Percentiles rank a stretch among this genome's conserved stretches.
These are phyloP conservation scores for Cantharis nigra DNA, from an alignment of 2,888 invertebrate genomes.

Conservation along the genomic window DNA sequence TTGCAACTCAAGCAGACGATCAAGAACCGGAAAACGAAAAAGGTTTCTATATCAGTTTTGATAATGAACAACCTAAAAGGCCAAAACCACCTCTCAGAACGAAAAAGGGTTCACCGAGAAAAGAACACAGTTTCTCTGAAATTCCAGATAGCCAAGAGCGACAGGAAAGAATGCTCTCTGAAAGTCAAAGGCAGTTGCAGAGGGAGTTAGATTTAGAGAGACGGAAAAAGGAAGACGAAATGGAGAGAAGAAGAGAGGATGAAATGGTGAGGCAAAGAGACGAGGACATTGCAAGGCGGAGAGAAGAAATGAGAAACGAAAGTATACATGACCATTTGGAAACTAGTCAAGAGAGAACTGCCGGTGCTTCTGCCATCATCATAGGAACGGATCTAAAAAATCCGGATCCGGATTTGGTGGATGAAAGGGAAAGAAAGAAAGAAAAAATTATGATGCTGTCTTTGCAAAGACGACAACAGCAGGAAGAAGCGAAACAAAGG, in stretches of 20 bases:
- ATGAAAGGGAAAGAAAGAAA: constrained; percentile 92
- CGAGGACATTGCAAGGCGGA: constrained; percentile 46
- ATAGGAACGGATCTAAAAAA: constrained; percentile 70
- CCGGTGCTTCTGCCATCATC: constrained; percentile 62
- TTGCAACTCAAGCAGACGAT: constrained; percentile 56
- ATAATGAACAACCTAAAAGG: constrained; percentile 83
- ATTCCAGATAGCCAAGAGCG: constrained; percentile 13
- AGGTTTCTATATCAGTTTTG: constrained; percentile 93
- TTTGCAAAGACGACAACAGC: constrained; percentile 86
- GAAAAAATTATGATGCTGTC: constrained; percentile 89
- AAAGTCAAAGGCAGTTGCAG: constrained; percentile 54
- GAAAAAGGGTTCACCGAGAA: constrained; percentile 77
- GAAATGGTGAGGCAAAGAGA: constrained; percentile 54
- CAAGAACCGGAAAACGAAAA: constrained; percentile 65
- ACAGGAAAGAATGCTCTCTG: constrained; percentile 28
- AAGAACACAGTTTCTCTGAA: constrained; percentile 59
- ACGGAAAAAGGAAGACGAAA: constrained; percentile 50
- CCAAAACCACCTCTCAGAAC: constrained; percentile 85
- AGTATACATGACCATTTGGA: constrained; percentile 52
- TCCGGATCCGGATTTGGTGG: constrained; percentile 78
- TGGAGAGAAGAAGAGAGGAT: constrained; percentile 56
- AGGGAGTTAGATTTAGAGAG: constrained; percentile 58
- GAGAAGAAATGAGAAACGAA: constrained; percentile 48
- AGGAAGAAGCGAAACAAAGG: constrained; percentile 82
- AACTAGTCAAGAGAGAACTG: constrained; percentile 55